These are phyloP conservation scores for Luidia sarsii DNA, from an alignment of 53 echinoderm and acorn worm species.

Conservation along the genomic window DNA sequence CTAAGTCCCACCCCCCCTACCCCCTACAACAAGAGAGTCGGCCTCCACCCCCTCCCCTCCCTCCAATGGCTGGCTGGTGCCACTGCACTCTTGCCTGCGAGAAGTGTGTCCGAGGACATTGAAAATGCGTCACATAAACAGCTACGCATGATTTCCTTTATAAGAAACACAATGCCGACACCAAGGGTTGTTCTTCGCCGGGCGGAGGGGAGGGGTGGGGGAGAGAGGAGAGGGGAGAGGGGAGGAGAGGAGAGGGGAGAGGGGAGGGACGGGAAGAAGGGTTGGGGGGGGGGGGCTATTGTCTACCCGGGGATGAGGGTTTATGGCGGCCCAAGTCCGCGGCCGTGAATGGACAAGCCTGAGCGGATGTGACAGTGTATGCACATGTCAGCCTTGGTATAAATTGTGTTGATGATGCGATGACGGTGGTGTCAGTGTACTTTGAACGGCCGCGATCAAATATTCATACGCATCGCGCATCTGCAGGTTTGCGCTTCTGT, in stretches of 20 bases:
- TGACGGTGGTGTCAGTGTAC: conserved; percentile 34
- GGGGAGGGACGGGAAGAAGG: neutral
- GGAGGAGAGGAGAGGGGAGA: too few species aligned
- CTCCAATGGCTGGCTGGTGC: too few species aligned
- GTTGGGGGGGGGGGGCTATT: neutral
- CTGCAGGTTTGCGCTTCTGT: neutral
- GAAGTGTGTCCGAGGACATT: neutral
- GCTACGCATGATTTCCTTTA: conserved; percentile 27
- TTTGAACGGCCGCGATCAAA: conserved; percentile 39
- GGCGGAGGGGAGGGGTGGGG: neutral
- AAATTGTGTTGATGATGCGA: neutral
- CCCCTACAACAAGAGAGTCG: neutral
- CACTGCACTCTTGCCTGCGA: conserved; percentile 42
- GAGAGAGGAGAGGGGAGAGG: too few species aligned
- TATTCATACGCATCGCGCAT: conserved; percentile 23
- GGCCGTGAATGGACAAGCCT: neutral
- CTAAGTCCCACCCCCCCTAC: neutral
- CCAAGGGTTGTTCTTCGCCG: conserved; percentile 32
- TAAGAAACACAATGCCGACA: conserved; percentile 9
- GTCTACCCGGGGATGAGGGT: too few species aligned
- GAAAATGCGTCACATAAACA: conserved; percentile 26
- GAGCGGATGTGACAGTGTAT: conserved; percentile 12
- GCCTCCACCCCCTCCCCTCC: conserved; percentile 10
- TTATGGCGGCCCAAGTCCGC: neutral
- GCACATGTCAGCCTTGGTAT: conserved; percentile 27